Evolutionary conservation across 2,888 invertebrate genomes (phyloP).

Genomic region (Pristionchus maxplancki): DNA sequence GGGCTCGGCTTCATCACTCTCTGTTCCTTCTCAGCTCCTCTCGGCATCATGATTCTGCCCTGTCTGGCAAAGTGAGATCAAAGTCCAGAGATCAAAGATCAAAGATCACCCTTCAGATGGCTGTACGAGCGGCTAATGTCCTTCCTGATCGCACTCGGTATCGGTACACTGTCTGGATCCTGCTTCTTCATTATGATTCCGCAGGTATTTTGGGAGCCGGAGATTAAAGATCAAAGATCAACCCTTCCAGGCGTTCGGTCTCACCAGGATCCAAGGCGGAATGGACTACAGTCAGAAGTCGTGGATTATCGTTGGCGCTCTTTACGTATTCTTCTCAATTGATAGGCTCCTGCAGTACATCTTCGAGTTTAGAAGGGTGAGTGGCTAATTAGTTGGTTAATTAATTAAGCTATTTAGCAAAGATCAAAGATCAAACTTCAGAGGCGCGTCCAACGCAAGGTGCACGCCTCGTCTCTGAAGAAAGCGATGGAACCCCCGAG

Average conservation of each 20-base stretch:
- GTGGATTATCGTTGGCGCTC: conserved; percentile 58
- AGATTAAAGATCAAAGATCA: background rate
- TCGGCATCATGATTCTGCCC: conserved; percentile 62
- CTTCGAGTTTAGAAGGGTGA: conserved; percentile 59
- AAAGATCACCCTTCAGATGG: conserved; percentile 43
- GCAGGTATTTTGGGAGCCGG: conserved; percentile 42
- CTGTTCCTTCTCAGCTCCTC: conserved; percentile 57
- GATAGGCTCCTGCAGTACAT: conserved; percentile 59
- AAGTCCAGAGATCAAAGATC: background rate
- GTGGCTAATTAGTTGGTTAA: too few relatives aligned
- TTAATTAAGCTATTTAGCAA: too few relatives aligned
- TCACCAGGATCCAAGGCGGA: background rate
- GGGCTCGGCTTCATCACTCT: conserved; percentile 60
- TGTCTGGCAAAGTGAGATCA: conserved; percentile 52
- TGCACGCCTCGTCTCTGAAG: too few relatives aligned
- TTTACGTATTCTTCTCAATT: conserved; percentile 62
- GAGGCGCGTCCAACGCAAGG: too few relatives aligned
- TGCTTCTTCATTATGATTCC: conserved; percentile 63
- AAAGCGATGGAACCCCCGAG: too few relatives aligned
- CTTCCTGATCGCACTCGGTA: conserved; percentile 63
- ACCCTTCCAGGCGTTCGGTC: conserved; percentile 52
- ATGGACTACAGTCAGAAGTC: conserved; percentile 52
- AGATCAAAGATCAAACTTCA: too few relatives aligned
- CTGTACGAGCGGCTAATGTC: conserved; percentile 62
- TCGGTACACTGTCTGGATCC: conserved; percentile 63